Base-by-base conservation (phyloP, 2,113 vertebrate genomes). In the Podiceps cristatus region DNA sequence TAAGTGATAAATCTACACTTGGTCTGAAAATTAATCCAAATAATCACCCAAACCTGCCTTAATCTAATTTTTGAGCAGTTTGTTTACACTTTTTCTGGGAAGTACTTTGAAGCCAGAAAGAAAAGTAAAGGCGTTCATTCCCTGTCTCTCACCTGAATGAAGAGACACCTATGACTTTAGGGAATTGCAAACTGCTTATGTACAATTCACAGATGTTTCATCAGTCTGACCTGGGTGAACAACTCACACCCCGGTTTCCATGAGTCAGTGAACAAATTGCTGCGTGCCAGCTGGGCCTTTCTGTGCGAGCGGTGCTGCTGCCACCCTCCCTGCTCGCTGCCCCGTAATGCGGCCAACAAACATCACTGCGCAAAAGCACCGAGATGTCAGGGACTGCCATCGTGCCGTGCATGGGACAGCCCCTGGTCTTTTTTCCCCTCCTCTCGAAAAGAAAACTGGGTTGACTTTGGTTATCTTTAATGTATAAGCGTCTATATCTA, bases 391-490 rank as follows among this genome's bases (percentile, higher is more conserved):
- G 13, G 12, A 67, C n/a, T 33, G 45, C 33, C 55, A 60, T 42
- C 47, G 16, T 0, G 4, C 42, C 0, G 0, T 18, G 37, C 37
- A 37, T 37, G 16, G 19, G 73, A 69, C 33, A 40, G 50, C 28
- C 14, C 3, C 62, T 44, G 27, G 60, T 69, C 35, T 60, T 45
- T 18, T 33, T 2, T 0, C 3, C 3, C 3, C 11, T 24, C 9
- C 78, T 63, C 33, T 47, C 52, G 1, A n/a, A 64, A 90, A 68
- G 33, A 67, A 4, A 84, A 33, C 6, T 44, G 27, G 4, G 12
- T 14, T 82, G 31, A 52, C n/a, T 79, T 50, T 58, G 33, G 4
- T 23, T 86, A 45, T 55, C 10, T 69, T 50, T 68, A 17, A 49
- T 47, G 1, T 28, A 0, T 18, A 22, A 85, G 7, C 24, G 47